Base-by-base conservation (phyloP, 2,888 invertebrate species). In the Apodemia zela region DNA sequence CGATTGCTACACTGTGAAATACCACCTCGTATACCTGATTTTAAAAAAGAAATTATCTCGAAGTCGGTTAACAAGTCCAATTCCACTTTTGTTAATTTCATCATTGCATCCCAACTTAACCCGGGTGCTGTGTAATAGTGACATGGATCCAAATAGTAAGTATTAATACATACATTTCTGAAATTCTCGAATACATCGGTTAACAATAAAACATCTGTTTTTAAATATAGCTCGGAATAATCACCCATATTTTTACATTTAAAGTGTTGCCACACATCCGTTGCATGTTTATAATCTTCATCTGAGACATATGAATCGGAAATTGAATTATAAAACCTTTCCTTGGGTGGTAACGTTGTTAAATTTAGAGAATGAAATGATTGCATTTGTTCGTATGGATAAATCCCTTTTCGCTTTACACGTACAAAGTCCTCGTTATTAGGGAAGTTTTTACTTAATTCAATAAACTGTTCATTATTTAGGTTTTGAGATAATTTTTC, bases 301-400 rank as follows among this genome's bases (percentile, higher is more conserved):
- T 49, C 17, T 17, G 49, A 17, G 2, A 49, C 8, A 49, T 49
- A 3, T 2, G 17, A 49, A 49, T 17, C 49, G 10, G 49, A 17
- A 2, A 49, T n/a, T 17, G n/a, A 17, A 17, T 17, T 49, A 17
- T 49, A 69, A 59, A 75, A 75, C 0, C 59, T 0, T 15, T 65
- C 38, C 63, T 62, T 61, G 21, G n/a, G 6, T 4, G 74, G 72
- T 3, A 75, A 58, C 2, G 66, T 63, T 7, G 61, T 64, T 21
- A 65, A 42, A n/a, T 71, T 60, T 15, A 73, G 66, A 17, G 51
- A 59, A 13, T 67, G 49, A 60, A 68, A 69, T 10, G 65, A 68
- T 17, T 63, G 67, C 15, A 75, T 66, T 45, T 68, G 69, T 18
- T 73, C 73, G 59, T 73, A 73, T 0, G 74, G 74, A 64, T 66